Base-by-base conservation (phyloP, 2,113 vertebrate species). In the Tragelaphus scriptus region DNA sequence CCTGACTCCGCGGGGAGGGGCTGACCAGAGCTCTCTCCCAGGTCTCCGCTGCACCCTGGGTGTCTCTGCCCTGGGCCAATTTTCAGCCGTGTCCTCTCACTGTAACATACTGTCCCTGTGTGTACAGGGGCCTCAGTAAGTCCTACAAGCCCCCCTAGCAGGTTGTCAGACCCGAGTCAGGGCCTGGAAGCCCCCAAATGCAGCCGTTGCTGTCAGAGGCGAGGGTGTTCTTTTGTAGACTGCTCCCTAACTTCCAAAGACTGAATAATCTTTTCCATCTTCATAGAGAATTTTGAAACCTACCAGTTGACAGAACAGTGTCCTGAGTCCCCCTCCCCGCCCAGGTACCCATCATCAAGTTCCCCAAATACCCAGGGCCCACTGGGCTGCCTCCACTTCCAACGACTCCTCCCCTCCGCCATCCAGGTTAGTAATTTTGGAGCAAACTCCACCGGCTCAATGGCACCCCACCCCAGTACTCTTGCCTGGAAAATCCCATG, bases 1-100 rank as follows among this genome's bases (percentile, higher is more conserved):
- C 55, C 71, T 21, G 7, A 59, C 7, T 3, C 40, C 0, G 0
- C 0, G 0, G 44, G 7, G 44, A 26, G 23, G 4, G 32, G 44
- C 36, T 0, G 0, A 3, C 47, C 1, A 9, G 71, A n/a, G 1
- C 17, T 10, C 7, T 4, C 55, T 2, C 0, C 36, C 17, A 32
- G 32, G 7, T 40, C 32, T 51, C 55, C 0, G 2, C 68, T 1
- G 36, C 10, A 19, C 32, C 8, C 25, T 4, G 1, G 6, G 26
- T 1, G 1, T 12, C 56, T 63, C 68, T 80, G 53, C 49, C 47
- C n/a, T 65, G 1, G 19, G 44, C n/a, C 1, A 17, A 17, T 30
- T 63, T 63, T 2, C 49, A 9, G 3, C 17, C 4, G 17, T 6
- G 9, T 10, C 79, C 79, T 14, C 65, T 55, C n/a, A 11, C 49